Conservation (phyloP, 2,113 vertebrate species). For the Vanacampus margaritifer region DNA sequence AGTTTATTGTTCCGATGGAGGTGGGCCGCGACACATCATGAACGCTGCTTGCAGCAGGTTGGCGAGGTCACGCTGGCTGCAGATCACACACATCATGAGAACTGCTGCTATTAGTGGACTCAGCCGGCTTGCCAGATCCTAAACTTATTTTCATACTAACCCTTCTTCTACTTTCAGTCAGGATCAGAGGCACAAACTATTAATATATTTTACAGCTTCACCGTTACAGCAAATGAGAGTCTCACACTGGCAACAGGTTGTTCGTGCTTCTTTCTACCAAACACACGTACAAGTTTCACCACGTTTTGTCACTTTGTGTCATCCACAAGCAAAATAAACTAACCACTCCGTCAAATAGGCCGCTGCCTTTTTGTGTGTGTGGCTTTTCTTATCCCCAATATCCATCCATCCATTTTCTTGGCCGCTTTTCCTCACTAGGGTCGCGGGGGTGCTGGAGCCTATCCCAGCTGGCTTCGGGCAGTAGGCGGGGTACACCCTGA, state of each 20-base stretch:
- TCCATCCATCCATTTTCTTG: too few species aligned
- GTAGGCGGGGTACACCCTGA: too few species aligned
- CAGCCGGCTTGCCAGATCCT: constrained; percentile 38
- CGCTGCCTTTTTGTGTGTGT: too few species aligned
- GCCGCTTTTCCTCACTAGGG: too few species aligned
- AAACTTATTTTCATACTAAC: constrained; percentile 30
- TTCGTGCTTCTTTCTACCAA: not conserved
- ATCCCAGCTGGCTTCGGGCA: too few species aligned
- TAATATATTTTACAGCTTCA: constrained; percentile 28
- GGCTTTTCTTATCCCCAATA: too few species aligned
- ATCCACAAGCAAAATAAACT: too few species aligned
- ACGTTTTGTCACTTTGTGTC: too few species aligned
- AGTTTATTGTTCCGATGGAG: not conserved
- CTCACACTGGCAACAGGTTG: not conserved
- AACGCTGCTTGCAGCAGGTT: not conserved
- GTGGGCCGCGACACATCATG: not conserved
- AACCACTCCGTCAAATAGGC: too few species aligned
- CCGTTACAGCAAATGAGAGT: constrained; percentile 21
- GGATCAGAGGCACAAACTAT: constrained; percentile 29
- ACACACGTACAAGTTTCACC: too few species aligned
- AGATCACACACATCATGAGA: constrained; percentile 18
- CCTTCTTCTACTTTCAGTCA: constrained; percentile 22
- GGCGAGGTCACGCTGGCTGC: constrained; percentile 5
- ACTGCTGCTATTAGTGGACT: constrained; percentile 35
- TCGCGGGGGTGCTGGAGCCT: too few species aligned